Evolutionary conservation across 1,140 invertebrate genomes (phyloP).

Genomic region (Stratiolaelaps scimitus): DNA sequence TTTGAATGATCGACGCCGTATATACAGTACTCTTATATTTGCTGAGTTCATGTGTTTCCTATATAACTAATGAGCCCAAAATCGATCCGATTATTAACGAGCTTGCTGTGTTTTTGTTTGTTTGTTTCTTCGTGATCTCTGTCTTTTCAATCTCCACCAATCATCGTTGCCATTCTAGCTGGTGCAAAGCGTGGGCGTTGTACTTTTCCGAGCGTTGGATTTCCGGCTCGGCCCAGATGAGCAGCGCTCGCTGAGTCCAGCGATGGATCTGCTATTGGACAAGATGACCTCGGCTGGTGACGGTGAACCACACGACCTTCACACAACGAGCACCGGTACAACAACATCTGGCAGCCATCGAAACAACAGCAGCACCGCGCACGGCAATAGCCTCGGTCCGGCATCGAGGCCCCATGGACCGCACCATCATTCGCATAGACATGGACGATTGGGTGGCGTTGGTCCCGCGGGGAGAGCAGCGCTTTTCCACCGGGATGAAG

Average conservation of each 20-base stretch:
- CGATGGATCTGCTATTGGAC: constrained; percentile 68
- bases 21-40: too few species aligned
- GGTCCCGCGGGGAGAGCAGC: neutral
- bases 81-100: too few species aligned
- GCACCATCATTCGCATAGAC: constrained; percentile 7
- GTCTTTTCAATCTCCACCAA: too few species aligned
- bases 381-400: too few species aligned
- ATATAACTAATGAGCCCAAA: too few species aligned
- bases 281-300: constrained; percentile 24
- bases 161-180: neutral
- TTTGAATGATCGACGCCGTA: too few species aligned
- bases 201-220: constrained; percentile 75
- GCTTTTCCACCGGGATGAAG: constrained; percentile 18
- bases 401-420: too few species aligned
- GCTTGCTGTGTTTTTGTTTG: neutral
- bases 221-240: constrained; percentile 66
- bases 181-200: constrained; percentile 46
- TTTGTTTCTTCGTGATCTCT: neutral
- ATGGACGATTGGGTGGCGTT: neutral
- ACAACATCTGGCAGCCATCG: too few species aligned
- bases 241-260: constrained; percentile 65
- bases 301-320: neutral
- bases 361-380: too few species aligned
- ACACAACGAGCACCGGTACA: neutral
- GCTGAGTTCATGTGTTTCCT: too few species aligned